Evolutionary conservation across 2,888 invertebrate species (phyloP), one percentile per base, ranked within the genome.

Genomic region (Hemaris fuciformis): DNA sequence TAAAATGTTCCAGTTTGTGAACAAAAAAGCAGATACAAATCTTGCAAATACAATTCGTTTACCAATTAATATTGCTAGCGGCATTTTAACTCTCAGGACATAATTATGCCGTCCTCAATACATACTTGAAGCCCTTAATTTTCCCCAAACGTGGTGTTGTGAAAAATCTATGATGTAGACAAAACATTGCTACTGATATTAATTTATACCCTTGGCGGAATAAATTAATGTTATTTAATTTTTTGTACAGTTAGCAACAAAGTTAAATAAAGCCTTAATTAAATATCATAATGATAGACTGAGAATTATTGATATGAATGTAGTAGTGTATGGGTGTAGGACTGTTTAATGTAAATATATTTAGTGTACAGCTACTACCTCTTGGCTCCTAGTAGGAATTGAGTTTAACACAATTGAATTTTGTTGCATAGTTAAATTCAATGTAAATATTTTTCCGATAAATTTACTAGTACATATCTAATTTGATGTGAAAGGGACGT

Each of bases 221-320:
- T 53, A 18, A 43, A 43, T 43, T 22, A 42, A 25, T 27, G 23
- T 25, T 48, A 25, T 48, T n/a, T n/a, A n/a, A n/a, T 15, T 23
- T 31, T 53, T 27, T 53, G 53, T 53, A 53, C 31, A 53, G 53
- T 53, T 53, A 53, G 53, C 53, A 53, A 53, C 7, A 53, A 31
- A 13, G 22, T 23, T 45, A 2, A 13, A 53, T 53, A 53, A 53
- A 53, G 53, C 53, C 31, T 31, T 53, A 53, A 53, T 53, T 53
- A 31, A 53, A 53, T 53, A 53, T 53, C 53, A 53, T 53, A 31
- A 53, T 53, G 53, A 53, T 53, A 53, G 53, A 53, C 53, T 53
- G 53, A 53, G 53, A 53, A 31, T 46, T 25, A 22, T 22, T 48
- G 53, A 53, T 31, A 53, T 53, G 31, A 53, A 53, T 53, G 53